phyloP scores from a whole-genome alignment of 1,140 invertebrate genomes.

The Magallana ariakensis region DNA sequence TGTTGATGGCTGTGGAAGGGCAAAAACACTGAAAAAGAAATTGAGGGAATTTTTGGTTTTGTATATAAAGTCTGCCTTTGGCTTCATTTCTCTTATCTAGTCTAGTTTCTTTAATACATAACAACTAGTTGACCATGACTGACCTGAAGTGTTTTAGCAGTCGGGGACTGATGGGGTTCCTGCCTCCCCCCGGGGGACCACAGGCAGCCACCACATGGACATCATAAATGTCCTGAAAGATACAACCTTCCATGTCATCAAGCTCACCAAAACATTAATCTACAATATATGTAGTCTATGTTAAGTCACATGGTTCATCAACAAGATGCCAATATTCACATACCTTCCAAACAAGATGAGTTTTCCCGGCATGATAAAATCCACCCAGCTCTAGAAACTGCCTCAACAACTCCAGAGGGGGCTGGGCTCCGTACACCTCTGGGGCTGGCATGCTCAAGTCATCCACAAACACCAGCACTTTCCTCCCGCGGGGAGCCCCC shows the following conservation, averaged over 20 bases:
- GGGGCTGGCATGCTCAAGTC: constrained; percentile 81
- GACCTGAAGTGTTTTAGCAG: constrained; percentile 79
- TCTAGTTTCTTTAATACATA: too few relatives aligned
- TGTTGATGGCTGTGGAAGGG: constrained; percentile 78
- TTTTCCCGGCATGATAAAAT: constrained; percentile 84
- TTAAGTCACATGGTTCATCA: too few relatives aligned
- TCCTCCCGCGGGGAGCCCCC: constrained; percentile 77
- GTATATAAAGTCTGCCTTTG: background rate
- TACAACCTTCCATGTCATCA: background rate
- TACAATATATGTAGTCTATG: background rate
- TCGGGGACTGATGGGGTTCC: constrained; percentile 77
- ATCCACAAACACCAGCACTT: constrained; percentile 79
- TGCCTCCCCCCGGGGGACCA: constrained; percentile 78
- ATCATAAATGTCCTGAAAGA: constrained; percentile 76
- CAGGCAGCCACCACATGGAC: constrained; percentile 78
- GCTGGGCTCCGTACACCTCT: constrained; percentile 78
- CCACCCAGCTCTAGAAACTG: constrained; percentile 90
- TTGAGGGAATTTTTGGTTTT: background rate
- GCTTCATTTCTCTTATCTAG: too few relatives aligned
- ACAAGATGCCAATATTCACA: background rate
- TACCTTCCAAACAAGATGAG: constrained; percentile 89
- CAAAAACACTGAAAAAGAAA: constrained; percentile 73
- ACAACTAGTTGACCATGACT: background rate
- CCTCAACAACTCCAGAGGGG: constrained; percentile 81
- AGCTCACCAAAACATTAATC: background rate